Evolutionary conservation across 1,140 invertebrate genomes (phyloP), one percentile per base, ranked within the genome.

Genomic region (Drosophila grimshawi): DNA sequence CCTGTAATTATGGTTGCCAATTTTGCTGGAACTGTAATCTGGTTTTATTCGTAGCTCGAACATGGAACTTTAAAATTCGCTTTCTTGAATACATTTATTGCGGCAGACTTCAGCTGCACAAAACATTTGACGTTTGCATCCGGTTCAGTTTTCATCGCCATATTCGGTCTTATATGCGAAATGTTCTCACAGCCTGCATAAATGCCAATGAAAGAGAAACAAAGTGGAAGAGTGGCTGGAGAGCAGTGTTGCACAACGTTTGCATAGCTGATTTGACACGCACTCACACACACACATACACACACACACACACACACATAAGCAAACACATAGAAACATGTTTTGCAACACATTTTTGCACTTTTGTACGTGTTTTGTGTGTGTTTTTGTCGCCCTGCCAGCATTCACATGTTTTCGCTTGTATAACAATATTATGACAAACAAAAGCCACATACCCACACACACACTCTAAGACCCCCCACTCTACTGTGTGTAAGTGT

Each of bases 381-480:
- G 8, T 35, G 5, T 51, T 49, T 46, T 62, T n/a, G 10, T 43
- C 35, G 2, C 0, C 6, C 39, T 43, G 10, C 6, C 27, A n/a
- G 30, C 11, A 39, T 51, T 37, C 51, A 7, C 29, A 27, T 51
- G 45, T 39, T 63, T 49, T 52, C 53, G 30, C 57, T 60, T 60
- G 43, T 57, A 37, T n/a, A 35, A 56, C 51, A 55, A 65, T 56
- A 45, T 53, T 32, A 53, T 53, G 30, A 19, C 30, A 53, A 35
- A 45, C 33, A 63, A 63, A 51, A 63, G 32, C 33, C 37, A 29
- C 37, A 43, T 1, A 10, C n/a, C n/a, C 10, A n/a, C 39, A 4
- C 10, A 4, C 10, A 43, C 39, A 3, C 39, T 43, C 10, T 43
- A 43, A 43, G 2, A 43, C 10, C 39, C 39, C 10, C n/a, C n/a